Evolutionary conservation across 2,113 vertebrate genomes (phyloP), one percentile per base, ranked within the genome.

Genomic region (Taurulus bubalis): DNA sequence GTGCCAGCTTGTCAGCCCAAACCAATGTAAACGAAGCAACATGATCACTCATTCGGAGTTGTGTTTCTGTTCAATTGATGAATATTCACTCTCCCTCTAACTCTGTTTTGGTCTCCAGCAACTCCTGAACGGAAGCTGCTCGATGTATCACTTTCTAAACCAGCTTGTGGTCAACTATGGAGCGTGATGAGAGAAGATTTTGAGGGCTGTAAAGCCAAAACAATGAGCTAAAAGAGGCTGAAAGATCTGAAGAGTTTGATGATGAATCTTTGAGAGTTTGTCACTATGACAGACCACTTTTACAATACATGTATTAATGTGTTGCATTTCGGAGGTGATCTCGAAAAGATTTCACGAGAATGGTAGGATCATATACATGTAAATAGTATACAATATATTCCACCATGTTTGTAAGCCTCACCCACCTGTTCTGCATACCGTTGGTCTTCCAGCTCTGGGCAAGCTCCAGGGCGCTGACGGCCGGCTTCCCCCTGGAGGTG

Each of bases 391-490:
- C 30, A 8, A 11, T 34, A 26, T 47, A 42, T 30, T 60, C 60
- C 51, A 14, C 28, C 16, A 2, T 45, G 11, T 32, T 55, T 38
- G 18, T 38, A 11, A 32, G 11, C 18, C 40, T 71, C 42, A 36
- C 59, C 60, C 89, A 99, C 98, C 98, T 99, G 95, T 97, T 98
- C 93, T 99, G 98, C 97, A 99, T 99, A 84, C 98, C 98, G 0
- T 99, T 99, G 88, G 98, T 99, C 88, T 99, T 99, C 98, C 98
- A 99, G 95, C 98, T 99, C 94, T 99, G 98, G 0, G 98, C 98
- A 87, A 99, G 95, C 90, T 98, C 97, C 86, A 99, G 94, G 0
- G 97, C 96, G 83, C 96, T 99, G 82, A 96, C 89, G 0, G 97
- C 97, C 0, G 96, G 96, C 75, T 98, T 98, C 3, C 98, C 98